Evolutionary conservation across 1,140 invertebrate species (phyloP).

Genomic region (Pogonomyrmex barbatus): DNA sequence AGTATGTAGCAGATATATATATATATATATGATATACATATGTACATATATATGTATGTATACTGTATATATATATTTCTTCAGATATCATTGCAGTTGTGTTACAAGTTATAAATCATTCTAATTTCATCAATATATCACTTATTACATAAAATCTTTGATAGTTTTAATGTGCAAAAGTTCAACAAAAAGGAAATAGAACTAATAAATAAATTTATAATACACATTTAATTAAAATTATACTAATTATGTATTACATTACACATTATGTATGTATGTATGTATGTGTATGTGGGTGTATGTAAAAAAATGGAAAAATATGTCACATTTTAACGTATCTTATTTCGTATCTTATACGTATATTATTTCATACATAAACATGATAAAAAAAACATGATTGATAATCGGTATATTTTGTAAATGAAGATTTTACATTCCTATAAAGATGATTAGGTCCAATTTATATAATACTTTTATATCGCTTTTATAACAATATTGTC

Average conservation of each 20-base stretch:
- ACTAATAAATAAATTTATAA: slow-evolving; percentile 34
- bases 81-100: slow-evolving; percentile 20
- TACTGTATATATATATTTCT: not conserved
- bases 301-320: slow-evolving; percentile 45
- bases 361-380: slow-evolving; percentile 47
- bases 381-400: slow-evolving; percentile 24
- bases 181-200: slow-evolving; percentile 17
- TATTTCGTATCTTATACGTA: not conserved
- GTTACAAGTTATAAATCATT: slow-evolving; percentile 26
- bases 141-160: slow-evolving; percentile 77
- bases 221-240: slow-evolving; percentile 35
- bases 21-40: not conserved
- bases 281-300: not conserved
- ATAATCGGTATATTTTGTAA: slow-evolving; percentile 74
- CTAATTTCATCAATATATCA: slow-evolving; percentile 19
- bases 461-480: slow-evolving; percentile 70
- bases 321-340: slow-evolving; percentile 36
- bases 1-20: not conserved
- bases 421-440: slow-evolving; percentile 81
- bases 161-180: slow-evolving; percentile 35
- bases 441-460: slow-evolving; percentile 69
- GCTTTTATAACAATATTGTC: slow-evolving; percentile 60
- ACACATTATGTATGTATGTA: slow-evolving; percentile 22
- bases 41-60: slow-evolving; percentile 35
- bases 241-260: slow-evolving; percentile 61